Base-by-base conservation (phyloP, 2,797 vertebrate species). In the Hippoglossus hippoglossus region DNA sequence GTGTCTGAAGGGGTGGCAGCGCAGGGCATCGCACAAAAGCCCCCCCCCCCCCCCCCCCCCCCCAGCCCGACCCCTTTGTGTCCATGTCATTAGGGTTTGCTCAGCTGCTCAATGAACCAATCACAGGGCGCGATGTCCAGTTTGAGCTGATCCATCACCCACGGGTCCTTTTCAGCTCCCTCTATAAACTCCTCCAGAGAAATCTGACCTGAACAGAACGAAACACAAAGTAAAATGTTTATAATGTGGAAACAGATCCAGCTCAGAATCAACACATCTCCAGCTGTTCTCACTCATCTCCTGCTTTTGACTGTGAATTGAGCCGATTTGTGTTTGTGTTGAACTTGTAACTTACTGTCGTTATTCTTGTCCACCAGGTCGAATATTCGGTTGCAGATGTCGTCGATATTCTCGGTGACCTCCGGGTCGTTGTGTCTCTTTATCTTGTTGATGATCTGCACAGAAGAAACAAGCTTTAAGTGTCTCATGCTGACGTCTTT, bases 71-170 rank as follows among this genome's bases (percentile, higher is more conserved):
- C 31, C 31, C 31, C 31, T 34, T 34, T 39, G 36, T 13, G 12
- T 39, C 36, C 36, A 7, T 31, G 24, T 28, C 24, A 1, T 53
- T 16, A 64, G 8, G 13, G n/a, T 53, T 87, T 91, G 16, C 75
- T 78, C 54, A 84, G 85, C 47, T 87, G 83, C 2, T 84, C 72
- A 0, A 85, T 61, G 77, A 94, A 90, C 93, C 94, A 94, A 24
- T 87, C 85, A 9, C 78, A 79, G 4, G 91, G 88, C 1, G 71
- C 68, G 2, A 94, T 70, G 73, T 94, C 91, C 61, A 95, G 76
- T 15, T 86, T 81, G 52, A 95, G 90, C 79, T 94, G 94, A 3
- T 94, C 91, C 87, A 93, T 73, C 41, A 95, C 73, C 93, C 94
- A 94, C 0, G 80, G 81, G 81, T 94, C 93, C 78, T 77, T 93